Evolutionary conservation across 1,140 invertebrate genomes (phyloP), one percentile per base, ranked within the genome.

Genomic region (Drosophila leontia): DNA sequence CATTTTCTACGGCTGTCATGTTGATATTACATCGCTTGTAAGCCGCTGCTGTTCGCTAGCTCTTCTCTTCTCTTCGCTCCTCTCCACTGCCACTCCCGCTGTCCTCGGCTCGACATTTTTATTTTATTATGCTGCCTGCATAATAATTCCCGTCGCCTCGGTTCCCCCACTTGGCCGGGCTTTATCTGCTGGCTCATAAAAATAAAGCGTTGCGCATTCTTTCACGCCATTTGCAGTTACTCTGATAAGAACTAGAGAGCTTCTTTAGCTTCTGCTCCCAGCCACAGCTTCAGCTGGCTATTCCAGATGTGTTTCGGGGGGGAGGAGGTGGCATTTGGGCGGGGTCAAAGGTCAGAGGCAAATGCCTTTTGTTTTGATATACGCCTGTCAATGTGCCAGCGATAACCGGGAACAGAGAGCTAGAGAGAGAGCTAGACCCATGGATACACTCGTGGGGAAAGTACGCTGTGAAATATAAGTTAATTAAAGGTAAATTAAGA

Each of bases 171-270:
- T 64, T 48, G 61, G 51, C 68, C 61, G 56, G 64, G 67, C 71
- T 85, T 90, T 90, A 90, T 90, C 85, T 90, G 60, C 53, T 76
- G 55, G 67, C 81, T 90, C 85, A 90, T 90, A 90, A 90, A 90
- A 90, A 90, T 90, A 90, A 90, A 90, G 81, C 85, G 85, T 78
- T 90, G 85, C 85, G 85, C 85, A 90, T 90, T 90, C 85, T 90
- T 90, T 90, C 85, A 90, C 85, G 85, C 85, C 85, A 90, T 90
- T 90, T 90, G 85, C 85, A 90, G 85, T 90, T 76, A 82, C 81
- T 78, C 78, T 90, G 85, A 90, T 90, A 90, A 90, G 81, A 90
- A 83, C 75, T 72, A 80, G 80, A 72, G 75, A 79, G 78, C 72
- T 81, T 86, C 76, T 78, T 78, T 51, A 35, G 65, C 68, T 44